Evolutionary conservation across 2,113 vertebrate species (phyloP).

Genomic region (Boulengeromyrus knoepffleri): DNA sequence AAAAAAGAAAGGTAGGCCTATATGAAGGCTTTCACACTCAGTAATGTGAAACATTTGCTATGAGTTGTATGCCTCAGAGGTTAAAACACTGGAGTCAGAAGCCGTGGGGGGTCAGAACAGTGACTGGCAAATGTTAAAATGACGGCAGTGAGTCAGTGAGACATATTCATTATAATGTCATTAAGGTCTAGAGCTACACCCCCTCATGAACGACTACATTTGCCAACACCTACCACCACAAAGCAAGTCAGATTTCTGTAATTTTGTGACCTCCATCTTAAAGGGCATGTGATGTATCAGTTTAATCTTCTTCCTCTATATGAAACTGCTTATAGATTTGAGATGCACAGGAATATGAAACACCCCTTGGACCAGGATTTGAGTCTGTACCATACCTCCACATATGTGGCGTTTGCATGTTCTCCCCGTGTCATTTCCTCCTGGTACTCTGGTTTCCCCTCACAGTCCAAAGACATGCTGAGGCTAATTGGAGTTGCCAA

Average conservation of each 20-base stretch:
- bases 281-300: conserved; percentile 32
- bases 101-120: conserved; percentile 75
- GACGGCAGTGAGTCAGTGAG: conserved; percentile 54
- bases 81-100: conserved; percentile 68
- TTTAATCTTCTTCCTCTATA: background rate
- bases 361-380: background rate
- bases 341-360: background rate
- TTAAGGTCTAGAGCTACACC: conserved; percentile 34
- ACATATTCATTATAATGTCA: conserved; percentile 73
- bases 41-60: conserved; percentile 99
- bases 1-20: conserved; percentile 63
- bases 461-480: background rate
- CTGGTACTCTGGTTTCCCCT: background rate
- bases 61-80: conserved; percentile 77
- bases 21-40: conserved; percentile 96
- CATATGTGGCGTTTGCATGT: background rate
- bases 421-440: background rate
- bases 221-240: background rate
- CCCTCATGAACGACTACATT: conserved; percentile 30
- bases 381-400: background rate
- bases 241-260: conserved; percentile 2
- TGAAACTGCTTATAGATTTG: background rate
- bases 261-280: conserved; percentile 28
- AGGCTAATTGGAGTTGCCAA: background rate
- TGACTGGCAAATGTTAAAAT: conserved; percentile 70